A percentile compares a stretch with the other conserved stretches of the same genome.
These are phyloP conservation scores for Cathartes aura DNA, from an alignment of 2,113 vertebrate species.

Conservation along the genomic window DNA sequence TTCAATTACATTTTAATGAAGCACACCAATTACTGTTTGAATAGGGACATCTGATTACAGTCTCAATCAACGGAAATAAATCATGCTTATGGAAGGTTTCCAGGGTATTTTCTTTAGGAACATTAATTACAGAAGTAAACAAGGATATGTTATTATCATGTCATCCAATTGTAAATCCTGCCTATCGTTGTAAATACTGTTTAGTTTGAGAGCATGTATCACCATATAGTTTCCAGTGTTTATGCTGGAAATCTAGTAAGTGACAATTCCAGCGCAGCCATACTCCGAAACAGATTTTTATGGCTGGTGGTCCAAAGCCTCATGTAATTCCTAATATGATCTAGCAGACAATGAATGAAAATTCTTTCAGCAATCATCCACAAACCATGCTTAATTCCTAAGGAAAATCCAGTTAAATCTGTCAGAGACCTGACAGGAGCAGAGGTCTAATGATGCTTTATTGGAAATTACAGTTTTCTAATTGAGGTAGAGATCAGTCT, in stretches of 20 bases:
- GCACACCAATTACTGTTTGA: constrained; percentile 77
- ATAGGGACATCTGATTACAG: constrained; percentile 72
- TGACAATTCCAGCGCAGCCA: neutral
- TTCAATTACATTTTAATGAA: constrained; percentile 80
- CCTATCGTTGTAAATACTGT: constrained; percentile 20
- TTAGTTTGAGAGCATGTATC: constrained; percentile 48
- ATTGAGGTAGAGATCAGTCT: neutral
- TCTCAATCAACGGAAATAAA: constrained; percentile 74
- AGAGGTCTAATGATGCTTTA: constrained; percentile 4
- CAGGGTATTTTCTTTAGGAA: constrained; percentile 66
- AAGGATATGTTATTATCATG: constrained; percentile 67
- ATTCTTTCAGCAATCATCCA: neutral
- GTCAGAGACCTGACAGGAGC: neutral
- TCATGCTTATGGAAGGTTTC: constrained; percentile 69
- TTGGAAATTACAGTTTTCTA: constrained; percentile 3
- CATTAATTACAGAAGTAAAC: constrained; percentile 78
- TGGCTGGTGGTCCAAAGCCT: neutral
- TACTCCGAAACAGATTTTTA: constrained; percentile 7
- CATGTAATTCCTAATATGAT: neutral
- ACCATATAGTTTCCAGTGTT: constrained; percentile 31
- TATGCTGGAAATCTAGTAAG: constrained; percentile 27
- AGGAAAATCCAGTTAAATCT: constrained; percentile 14
- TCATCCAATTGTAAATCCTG: constrained; percentile 61
- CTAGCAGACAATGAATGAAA: neutral
- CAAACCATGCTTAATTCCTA: constrained; percentile 1